Conservation (phyloP, 2,113 vertebrate species). For the Semicossyphus pulcher region DNA sequence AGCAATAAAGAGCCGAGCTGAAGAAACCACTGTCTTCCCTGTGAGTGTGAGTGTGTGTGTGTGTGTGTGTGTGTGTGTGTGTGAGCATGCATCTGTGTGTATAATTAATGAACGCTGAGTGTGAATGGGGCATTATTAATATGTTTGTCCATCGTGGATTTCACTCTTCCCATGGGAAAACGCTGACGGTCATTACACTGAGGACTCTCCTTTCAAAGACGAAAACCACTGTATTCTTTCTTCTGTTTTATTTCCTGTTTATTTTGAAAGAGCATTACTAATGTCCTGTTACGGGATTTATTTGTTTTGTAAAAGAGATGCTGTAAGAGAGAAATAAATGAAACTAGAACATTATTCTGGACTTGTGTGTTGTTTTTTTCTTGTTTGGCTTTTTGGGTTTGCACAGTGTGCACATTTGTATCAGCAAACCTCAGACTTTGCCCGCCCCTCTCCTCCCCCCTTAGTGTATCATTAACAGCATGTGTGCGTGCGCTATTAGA, state of each 20-base stretch:
- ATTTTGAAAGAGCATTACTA: conserved; percentile 77
- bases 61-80: conserved; percentile 9
- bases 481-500: not conserved
- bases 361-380: not conserved
- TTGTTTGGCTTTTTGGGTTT: not conserved
- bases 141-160: conserved; percentile 41
- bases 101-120: conserved; percentile 17
- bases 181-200: conserved; percentile 59
- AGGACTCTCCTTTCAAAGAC: conserved; percentile 69
- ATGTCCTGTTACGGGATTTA: conserved; percentile 75
- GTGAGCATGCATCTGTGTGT: conserved; percentile 21
- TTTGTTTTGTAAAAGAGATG: conserved; percentile 80
- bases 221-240: conserved; percentile 65
- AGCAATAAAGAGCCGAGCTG: conserved; percentile 75
- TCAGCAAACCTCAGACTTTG: conserved; percentile 80
- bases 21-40: conserved; percentile 73
- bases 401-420: conserved; percentile 13
- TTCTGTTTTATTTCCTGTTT: conserved; percentile 52
- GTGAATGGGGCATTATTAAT: conserved; percentile 39
- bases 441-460: conserved; percentile 70
- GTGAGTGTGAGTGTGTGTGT: conserved; percentile 26
- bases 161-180: conserved; percentile 49
- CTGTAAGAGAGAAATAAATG: conserved; percentile 78
- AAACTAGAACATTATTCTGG: conserved; percentile 65
- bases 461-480: conserved; percentile 80